Base-by-base conservation (phyloP, 2,797 vertebrate genomes). In the Psittacula derbiana region DNA sequence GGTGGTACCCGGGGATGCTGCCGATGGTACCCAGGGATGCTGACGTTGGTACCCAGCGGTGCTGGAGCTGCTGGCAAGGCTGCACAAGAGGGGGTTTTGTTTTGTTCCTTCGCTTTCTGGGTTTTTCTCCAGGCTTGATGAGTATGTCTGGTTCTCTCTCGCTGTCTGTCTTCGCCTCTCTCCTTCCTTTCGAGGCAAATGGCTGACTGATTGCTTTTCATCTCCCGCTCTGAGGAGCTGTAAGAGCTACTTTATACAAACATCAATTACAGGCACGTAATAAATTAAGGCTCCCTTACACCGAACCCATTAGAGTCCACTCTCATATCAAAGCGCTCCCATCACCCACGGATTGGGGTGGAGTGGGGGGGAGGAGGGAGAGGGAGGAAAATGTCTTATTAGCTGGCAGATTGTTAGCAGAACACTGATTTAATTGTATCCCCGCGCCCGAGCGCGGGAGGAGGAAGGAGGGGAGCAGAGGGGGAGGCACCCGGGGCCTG, bases 191-290 rank as follows among this genome's bases (percentile, higher is more conserved):
- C 58, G 96, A 98, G 98, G 97, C 95, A 97, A 98, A 97, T 96
- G 97, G 97, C 97, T 98, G 98, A 97, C 94, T 95, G 98, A 98
- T 97, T 96, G 97, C 96, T 97, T 98, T 97, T 98, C 97, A 97
- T 98, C 97, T 96, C 95, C 92, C 80, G 89, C 97, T 97, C 95
- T 95, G 97, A 98, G 98, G 96, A 97, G 97, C 97, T 97, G 97
- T 97, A 96, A 98, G 97, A 98, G 97, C 97, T 97, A 95, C 98
- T 98, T 98, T 97, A 97, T 97, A 95, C 97, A 97, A 98, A 98
- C 98, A 98, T 98, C 97, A 98, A 97, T 98, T 98, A 98, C 96
- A 94, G 95, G 97, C 96, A 95, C 52, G 80, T 97, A 97, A 97
- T 98, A 97, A 98, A 98, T 98, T 97, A 96, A 97, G 96, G 94